Percentiles rank a stretch among this genome's conserved stretches.
Conservation (phyloP, 2,797 vertebrate genomes). For the Numenius phaeopus region DNA sequence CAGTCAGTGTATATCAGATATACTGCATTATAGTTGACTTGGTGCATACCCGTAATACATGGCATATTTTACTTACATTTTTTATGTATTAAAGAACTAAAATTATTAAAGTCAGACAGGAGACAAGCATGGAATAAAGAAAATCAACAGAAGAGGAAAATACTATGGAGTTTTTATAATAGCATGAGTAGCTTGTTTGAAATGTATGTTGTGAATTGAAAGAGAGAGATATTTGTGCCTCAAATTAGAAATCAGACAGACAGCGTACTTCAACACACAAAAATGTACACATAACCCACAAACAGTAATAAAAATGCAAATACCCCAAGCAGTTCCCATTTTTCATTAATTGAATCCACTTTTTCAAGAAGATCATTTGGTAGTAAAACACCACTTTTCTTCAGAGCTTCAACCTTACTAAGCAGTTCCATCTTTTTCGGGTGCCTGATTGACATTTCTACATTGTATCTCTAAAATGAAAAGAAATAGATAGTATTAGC, state of each 20-base stretch:
- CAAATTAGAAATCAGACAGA: slow-evolving; percentile 85
- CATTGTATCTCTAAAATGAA: slow-evolving; percentile 87
- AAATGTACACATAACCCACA: slow-evolving; percentile 82
- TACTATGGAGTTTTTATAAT: slow-evolving; percentile 70
- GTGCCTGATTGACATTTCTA: slow-evolving; percentile 92
- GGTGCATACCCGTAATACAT: slow-evolving; percentile 82
- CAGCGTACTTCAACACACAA: slow-evolving; percentile 81
- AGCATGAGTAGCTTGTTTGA: slow-evolving; percentile 81
- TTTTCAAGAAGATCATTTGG: slow-evolving; percentile 88
- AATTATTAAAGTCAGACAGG: slow-evolving; percentile 82
- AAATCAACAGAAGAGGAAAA: slow-evolving; percentile 74
- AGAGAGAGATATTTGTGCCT: slow-evolving; percentile 83
- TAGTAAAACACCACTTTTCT: slow-evolving; percentile 86
- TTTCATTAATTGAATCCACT: slow-evolving; percentile 91
- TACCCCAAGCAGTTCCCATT: slow-evolving; percentile 95
- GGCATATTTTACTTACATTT: slow-evolving; percentile 84
- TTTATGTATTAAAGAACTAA: slow-evolving; percentile 83
- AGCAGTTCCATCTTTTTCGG: slow-evolving; percentile 89
- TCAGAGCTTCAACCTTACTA: slow-evolving; percentile 89
- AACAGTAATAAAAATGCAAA: slow-evolving; percentile 87
- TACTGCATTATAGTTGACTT: slow-evolving; percentile 85
- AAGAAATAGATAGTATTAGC: slow-evolving; percentile 54
- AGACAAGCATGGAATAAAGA: slow-evolving; percentile 79
- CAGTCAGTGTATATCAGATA: slow-evolving; percentile 86
- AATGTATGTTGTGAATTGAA: slow-evolving; percentile 79